These are phyloP conservation scores for Acinonyx jubatus DNA, from an alignment of 2,113 vertebrate species.

Conservation along the genomic window DNA sequence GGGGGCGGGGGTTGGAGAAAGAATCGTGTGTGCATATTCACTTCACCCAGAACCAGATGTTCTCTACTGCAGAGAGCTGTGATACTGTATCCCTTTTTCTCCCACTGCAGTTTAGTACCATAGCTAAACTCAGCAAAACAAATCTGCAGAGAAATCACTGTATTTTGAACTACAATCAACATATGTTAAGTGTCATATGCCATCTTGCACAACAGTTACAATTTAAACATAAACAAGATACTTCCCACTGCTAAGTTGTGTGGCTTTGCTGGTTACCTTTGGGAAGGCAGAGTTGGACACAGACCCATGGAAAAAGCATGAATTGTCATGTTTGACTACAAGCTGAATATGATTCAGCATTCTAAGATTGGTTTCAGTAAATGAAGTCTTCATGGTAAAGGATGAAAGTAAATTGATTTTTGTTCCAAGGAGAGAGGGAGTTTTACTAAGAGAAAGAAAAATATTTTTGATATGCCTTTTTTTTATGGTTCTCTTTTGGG, in stretches of 20 bases:
- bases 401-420: constrained; percentile 41
- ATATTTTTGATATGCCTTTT: neutral
- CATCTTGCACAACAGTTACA: neutral
- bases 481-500: neutral
- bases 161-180: neutral
- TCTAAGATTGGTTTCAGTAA: constrained; percentile 17
- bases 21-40: neutral
- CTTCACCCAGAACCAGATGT: neutral
- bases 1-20: neutral
- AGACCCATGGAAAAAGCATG: neutral
- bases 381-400: neutral
- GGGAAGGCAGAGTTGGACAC: neutral
- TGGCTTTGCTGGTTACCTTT: neutral
- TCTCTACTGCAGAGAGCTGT: neutral
- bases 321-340: neutral
- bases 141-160: neutral
- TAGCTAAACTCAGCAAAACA: neutral
- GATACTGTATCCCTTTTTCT: accelerated
- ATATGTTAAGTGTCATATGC: neutral
- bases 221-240: neutral
- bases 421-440: neutral
- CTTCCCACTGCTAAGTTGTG: neutral
- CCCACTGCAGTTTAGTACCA: too few species aligned
- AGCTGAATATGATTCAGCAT: neutral
- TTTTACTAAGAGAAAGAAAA: neutral